phyloP scores from a whole-genome alignment of 2,113 vertebrate genomes.

The Nymphicus hollandicus region DNA sequence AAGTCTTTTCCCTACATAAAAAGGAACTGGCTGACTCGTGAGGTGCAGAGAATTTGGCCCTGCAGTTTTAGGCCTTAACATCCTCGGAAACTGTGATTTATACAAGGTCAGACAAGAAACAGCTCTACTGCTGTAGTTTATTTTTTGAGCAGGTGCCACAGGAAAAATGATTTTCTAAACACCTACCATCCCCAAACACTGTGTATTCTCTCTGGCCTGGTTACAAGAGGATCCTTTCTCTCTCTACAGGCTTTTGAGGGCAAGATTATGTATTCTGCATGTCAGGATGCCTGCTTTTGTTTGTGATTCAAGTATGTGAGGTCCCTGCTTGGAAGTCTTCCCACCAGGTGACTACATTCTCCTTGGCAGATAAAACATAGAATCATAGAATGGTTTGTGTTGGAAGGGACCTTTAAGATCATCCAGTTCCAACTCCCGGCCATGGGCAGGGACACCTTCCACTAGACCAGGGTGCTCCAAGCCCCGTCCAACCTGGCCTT shows the following conservation, averaged over 20 bases:
- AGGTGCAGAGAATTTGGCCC: neutral
- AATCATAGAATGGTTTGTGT: neutral
- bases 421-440: neutral
- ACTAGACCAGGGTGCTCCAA: neutral
- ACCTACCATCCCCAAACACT: neutral
- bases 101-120: neutral
- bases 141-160: neutral
- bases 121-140: neutral
- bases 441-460: neutral
- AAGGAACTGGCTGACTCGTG: accelerated
- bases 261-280: accelerated
- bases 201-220: neutral
- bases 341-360: neutral
- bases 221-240: neutral
- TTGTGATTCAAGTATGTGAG: neutral
- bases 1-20: neutral
- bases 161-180: neutral
- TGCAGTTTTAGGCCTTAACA: neutral
- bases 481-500: neutral
- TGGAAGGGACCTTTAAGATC: neutral
- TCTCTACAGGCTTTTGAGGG: neutral
- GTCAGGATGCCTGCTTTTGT: neutral
- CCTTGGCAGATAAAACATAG: neutral
- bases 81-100: neutral
- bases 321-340: neutral